Conservation (phyloP, 2,113 vertebrate genomes). For the Nycticorax nycticorax region DNA sequence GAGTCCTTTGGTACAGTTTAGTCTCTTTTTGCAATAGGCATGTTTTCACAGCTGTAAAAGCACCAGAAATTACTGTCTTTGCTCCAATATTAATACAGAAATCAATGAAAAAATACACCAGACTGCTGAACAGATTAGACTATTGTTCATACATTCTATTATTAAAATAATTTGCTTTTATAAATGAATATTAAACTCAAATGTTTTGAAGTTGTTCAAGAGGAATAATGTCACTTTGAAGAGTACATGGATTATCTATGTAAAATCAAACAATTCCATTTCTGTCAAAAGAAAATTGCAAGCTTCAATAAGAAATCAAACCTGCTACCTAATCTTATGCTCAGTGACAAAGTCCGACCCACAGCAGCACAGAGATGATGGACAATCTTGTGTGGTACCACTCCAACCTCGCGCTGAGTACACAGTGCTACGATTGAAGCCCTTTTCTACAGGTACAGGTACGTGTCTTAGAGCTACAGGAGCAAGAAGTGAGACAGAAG, state of each 20-base stretch:
- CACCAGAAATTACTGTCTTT: slow-evolving; percentile 67
- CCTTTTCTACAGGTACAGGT: neutral
- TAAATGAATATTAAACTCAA: neutral
- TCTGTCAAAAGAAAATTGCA: neutral
- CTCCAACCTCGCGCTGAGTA: neutral
- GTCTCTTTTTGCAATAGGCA: slow-evolving; percentile 65
- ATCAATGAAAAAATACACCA: slow-evolving; percentile 63
- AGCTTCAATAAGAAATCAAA: neutral
- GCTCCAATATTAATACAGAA: slow-evolving; percentile 74
- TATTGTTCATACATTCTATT: slow-evolving; percentile 45
- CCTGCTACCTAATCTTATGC: neutral
- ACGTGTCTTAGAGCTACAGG: neutral
- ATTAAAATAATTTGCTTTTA: slow-evolving; percentile 20
- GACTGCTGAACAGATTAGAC: slow-evolving; percentile 31
- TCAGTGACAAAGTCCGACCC: neutral
- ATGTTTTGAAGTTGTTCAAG: neutral
- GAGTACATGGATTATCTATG: neutral
- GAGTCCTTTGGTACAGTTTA: slow-evolving; percentile 71
- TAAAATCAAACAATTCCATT: neutral
- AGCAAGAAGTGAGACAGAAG: neutral
- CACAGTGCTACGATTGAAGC: neutral
- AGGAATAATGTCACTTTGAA: neutral
- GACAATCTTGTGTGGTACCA: fast-evolving
- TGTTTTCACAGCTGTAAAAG: slow-evolving; percentile 79
- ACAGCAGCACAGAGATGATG: neutral